Evolutionary conservation across 2,113 vertebrate genomes (phyloP).

Genomic region (Candoia aspera): DNA sequence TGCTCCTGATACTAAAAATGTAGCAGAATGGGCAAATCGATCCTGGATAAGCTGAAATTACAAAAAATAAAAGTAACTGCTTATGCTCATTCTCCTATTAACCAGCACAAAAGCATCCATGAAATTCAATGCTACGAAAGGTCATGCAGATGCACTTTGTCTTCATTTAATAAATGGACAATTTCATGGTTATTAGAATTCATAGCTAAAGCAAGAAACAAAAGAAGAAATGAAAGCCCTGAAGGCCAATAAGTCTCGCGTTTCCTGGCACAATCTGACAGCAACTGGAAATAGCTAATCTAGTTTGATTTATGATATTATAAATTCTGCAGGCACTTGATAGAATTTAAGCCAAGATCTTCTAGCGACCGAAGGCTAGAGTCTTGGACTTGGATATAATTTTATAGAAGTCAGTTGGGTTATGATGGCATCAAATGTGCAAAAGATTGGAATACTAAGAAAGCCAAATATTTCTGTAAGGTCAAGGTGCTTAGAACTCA

Average conservation of each 20-base stretch:
- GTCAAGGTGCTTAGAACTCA: background rate
- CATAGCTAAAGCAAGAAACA: background rate
- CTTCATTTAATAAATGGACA: conserved; percentile 30
- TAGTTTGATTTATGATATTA: background rate
- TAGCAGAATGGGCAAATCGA: conserved; percentile 4
- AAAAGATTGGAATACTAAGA: background rate
- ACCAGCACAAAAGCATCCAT: background rate
- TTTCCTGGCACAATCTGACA: background rate
- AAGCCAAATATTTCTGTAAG: background rate
- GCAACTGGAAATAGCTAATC: background rate
- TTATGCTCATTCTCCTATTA: background rate
- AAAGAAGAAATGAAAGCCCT: background rate
- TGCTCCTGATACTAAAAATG: background rate
- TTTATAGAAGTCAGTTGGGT: background rate
- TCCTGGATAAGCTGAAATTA: conserved; percentile 17
- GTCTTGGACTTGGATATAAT: background rate
- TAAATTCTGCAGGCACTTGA: conserved; percentile 17
- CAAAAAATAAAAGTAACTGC: background rate
- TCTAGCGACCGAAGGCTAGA: conserved; percentile 2
- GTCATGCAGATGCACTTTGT: background rate
- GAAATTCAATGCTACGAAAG: conserved; percentile 9
- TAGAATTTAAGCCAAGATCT: conserved; percentile 7
- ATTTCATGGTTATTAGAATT: conserved; percentile 17
- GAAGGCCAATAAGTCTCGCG: background rate
- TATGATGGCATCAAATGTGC: background rate